phyloP scores from a whole-genome alignment of 2,797 vertebrate genomes.

The Euthynnus affinis region DNA sequence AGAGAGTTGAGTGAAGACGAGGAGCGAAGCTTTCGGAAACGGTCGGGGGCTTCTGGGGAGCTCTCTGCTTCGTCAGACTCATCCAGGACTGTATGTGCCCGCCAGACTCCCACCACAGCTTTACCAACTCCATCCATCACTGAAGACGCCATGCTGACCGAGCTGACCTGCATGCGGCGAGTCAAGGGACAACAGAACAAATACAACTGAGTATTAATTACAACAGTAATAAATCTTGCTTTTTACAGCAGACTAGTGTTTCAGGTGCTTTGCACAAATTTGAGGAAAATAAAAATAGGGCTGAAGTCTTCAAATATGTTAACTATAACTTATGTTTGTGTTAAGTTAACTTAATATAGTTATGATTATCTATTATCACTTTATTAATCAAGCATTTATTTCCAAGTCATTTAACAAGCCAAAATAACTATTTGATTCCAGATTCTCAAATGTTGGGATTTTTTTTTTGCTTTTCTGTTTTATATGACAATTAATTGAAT shows the following conservation, averaged over 20 bases:
- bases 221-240: not conserved
- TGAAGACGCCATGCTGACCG: constrained; percentile 69
- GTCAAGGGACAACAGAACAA: not conserved
- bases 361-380: too few relatives aligned
- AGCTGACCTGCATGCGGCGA: not conserved
- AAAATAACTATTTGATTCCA: not conserved
- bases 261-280: not conserved
- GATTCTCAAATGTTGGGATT: not conserved
- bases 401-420: not conserved
- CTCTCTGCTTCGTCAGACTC: constrained; percentile 85
- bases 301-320: not conserved
- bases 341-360: too few relatives aligned
- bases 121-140: constrained; percentile 84
- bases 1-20: constrained; percentile 88
- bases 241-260: not conserved
- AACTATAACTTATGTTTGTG: too few relatives aligned
- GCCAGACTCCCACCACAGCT: constrained; percentile 83
- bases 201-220: not conserved
- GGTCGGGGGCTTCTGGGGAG: constrained; percentile 82
- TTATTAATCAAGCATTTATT: too few relatives aligned
- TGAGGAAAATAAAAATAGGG: not conserved
- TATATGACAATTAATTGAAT: not conserved
- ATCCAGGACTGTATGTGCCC: constrained; percentile 86
- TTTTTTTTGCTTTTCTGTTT: not conserved
- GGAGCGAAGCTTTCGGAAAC: constrained; percentile 83